Base-by-base conservation (phyloP, 2,797 vertebrate genomes). In the Mus minutoides region DNA sequence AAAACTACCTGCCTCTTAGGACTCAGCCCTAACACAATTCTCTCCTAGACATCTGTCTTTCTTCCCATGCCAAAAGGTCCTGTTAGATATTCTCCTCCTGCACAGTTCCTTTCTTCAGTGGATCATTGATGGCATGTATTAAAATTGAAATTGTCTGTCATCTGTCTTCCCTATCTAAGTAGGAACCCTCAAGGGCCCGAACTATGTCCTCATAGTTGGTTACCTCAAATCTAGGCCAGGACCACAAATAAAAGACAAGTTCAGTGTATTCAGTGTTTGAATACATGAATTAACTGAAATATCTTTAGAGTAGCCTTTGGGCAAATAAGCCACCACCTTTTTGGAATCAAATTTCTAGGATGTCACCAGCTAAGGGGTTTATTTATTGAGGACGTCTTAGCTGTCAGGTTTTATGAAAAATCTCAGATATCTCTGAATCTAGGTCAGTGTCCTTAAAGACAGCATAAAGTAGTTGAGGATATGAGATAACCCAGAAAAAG, bases 341-440 rank as follows among this genome's bases (percentile, higher is more conserved):
- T 56, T 21, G 4, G 56, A 94, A 56, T 76, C 62, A 76, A n/a
- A 24, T 91, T 85, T 95, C 76, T 88, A 26, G 64, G 19, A 22
- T 60, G 49, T 31, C 71, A 76, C 0, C 90, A 88, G 34, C 86
- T 85, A 64, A 93, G 24, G 22, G 67, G 37, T 40, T 83, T 94
- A 80, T 87, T 56, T 93, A 54, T 54, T 80, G 89, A 96, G 62
- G 29, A 73, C 7, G 37, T 75, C 75, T 56, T 56, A 92, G 26
- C 24, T 91, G 34, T 91, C 56, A 83, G 17, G 7, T 77, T 75
- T 86, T 82, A n/a, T 78, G 76, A 88, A 94, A 92, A 94, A 17
- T 82, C 43, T 92, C 75, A 46, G 19, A 24, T 62, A 78, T 80
- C 31, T 67, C 75, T 86, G 14, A 64, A 71, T 92, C 54, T 71